Conservation (phyloP, 2,797 vertebrate species). For the Alcedo quadribrachys region DNA sequence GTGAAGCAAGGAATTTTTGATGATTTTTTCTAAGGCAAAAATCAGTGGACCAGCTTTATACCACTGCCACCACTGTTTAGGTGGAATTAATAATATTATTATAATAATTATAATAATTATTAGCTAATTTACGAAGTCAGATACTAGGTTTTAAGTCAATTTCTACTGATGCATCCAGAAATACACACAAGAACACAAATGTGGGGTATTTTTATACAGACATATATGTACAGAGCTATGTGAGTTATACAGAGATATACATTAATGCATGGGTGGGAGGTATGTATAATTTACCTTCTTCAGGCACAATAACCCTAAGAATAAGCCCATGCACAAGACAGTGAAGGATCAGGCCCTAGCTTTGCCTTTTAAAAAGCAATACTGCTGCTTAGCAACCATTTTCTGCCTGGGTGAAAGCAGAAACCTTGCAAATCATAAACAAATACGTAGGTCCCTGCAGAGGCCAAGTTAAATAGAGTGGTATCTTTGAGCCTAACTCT, state of each 20-base stretch:
- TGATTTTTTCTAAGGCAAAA: not conserved
- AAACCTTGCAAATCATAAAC: conserved; percentile 58
- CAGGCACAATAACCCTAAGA: not conserved
- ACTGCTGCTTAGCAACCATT: conserved; percentile 68
- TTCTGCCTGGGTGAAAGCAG: conserved; percentile 47
- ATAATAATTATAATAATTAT: not conserved
- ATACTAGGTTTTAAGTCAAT: not conserved
- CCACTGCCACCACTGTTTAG: not conserved
- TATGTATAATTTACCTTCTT: not conserved
- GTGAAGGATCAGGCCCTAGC: not conserved
- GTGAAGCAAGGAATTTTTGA: not conserved
- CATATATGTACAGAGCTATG: not conserved
- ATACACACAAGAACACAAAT: not conserved
- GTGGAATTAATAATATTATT: not conserved
- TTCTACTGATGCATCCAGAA: not conserved
- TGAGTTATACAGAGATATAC: not conserved
- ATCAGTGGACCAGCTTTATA: not conserved
- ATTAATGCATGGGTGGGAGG: not conserved
- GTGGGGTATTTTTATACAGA: not conserved
- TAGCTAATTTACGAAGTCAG: conserved; percentile 4
- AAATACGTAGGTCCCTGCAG: conserved; percentile 29
- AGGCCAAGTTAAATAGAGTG: conserved; percentile 14
- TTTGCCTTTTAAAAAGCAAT: conserved; percentile 6
- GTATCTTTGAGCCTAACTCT: not conserved
- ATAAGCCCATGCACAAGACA: not conserved